Evolutionary conservation across 2,888 invertebrate species (phyloP).

Genomic region (Volucella inflata): DNA sequence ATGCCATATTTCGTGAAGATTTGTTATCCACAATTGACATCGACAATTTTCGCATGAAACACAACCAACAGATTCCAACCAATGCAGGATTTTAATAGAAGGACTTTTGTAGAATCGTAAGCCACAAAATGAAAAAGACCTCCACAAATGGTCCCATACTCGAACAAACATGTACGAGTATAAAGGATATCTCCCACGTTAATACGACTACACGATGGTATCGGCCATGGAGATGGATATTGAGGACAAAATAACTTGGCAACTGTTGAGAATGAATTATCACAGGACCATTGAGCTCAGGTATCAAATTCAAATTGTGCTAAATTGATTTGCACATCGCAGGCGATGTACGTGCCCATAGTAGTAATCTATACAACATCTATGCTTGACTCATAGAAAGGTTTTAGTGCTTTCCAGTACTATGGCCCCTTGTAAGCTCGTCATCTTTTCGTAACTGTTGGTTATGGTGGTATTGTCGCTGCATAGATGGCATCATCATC

Average conservation of each 20-base stretch:
- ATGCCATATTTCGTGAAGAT: constrained; percentile 47
- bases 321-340: constrained; percentile 50
- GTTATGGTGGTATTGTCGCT: constrained; percentile 11
- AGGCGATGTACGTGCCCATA: background rate
- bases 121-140: constrained; percentile 32
- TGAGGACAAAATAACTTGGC: constrained; percentile 66
- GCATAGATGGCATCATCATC: constrained; percentile 53
- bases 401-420: constrained; percentile 7
- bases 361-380: too few relatives aligned
- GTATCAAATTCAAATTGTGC: constrained; percentile 54
- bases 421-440: constrained; percentile 16
- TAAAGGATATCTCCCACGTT: background rate
- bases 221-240: constrained; percentile 35
- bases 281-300: constrained; percentile 61
- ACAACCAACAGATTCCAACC: constrained; percentile 1
- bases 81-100: background rate
- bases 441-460: constrained; percentile 29
- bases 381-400: constrained; percentile 4
- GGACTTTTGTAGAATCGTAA: constrained; percentile 3
- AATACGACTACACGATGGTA: constrained; percentile 17
- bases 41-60: constrained; percentile 25
- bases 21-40: constrained; percentile 54
- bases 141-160: background rate
- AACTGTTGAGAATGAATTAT: constrained; percentile 70
- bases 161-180: background rate